Conservation (phyloP, 2,113 vertebrate species). For the Axis porcinus region DNA sequence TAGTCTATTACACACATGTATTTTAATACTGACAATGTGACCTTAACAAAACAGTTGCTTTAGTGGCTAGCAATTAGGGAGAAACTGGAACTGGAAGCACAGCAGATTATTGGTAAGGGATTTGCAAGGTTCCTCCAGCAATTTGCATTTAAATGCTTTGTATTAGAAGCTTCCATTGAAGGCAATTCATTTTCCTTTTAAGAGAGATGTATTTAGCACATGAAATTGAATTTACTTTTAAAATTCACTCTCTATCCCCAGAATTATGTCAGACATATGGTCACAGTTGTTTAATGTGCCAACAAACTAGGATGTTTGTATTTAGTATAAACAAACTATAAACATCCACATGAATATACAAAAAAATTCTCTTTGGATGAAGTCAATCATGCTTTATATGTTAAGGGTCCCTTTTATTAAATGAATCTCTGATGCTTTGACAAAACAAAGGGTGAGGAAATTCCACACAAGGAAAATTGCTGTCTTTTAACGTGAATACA, state of each 20-base stretch:
- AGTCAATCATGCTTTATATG: slow-evolving; percentile 2
- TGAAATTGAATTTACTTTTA: slow-evolving; percentile 40
- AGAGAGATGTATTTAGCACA: slow-evolving; percentile 12
- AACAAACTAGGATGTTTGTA: slow-evolving; percentile 32
- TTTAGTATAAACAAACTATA: slow-evolving; percentile 41
- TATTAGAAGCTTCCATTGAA: not conserved
- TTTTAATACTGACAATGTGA: slow-evolving; percentile 12
- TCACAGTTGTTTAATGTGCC: slow-evolving; percentile 46
- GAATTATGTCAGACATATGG: slow-evolving; percentile 47
- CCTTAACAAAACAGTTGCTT: not conserved
- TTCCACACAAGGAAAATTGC: not conserved
- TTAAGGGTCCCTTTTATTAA: slow-evolving; percentile 5
- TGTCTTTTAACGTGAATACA: slow-evolving; percentile 7
- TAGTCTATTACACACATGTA: not conserved
- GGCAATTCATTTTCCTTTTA: slow-evolving; percentile 13
- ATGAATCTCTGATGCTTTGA: not conserved
- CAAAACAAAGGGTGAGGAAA: slow-evolving; percentile 10
- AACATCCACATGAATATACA: slow-evolving; percentile 18
- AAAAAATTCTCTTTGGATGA: slow-evolving; percentile 30
- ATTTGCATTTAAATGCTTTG: slow-evolving; percentile 15
- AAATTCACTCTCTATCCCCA: slow-evolving; percentile 41
- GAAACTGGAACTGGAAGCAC: not conserved
- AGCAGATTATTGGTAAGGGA: not conserved
- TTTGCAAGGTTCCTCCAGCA: slow-evolving; percentile 1
- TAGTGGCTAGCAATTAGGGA: not conserved